Conservation (phyloP, 2,113 vertebrate genomes). For the Alouatta palliata region DNA sequence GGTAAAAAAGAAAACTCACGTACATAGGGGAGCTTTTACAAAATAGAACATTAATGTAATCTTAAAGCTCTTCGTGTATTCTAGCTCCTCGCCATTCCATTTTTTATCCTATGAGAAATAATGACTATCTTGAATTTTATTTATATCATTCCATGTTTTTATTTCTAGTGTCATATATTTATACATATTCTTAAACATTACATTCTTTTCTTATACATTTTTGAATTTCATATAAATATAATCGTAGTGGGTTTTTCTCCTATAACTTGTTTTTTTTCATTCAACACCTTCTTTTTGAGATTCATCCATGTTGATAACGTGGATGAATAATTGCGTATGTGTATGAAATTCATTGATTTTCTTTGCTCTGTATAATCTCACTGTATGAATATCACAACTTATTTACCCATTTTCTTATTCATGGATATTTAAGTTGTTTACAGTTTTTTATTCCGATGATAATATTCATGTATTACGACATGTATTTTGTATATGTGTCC, state of each 20-base stretch:
- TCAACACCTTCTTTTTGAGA: neutral
- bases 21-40: neutral
- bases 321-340: neutral
- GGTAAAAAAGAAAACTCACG: neutral
- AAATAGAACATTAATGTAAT: neutral
- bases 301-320: neutral
- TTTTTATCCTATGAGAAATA: neutral
- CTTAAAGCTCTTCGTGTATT: neutral
- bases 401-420: neutral
- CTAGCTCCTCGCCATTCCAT: neutral
- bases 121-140: neutral
- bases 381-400: neutral
- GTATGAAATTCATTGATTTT: neutral
- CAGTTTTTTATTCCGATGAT: neutral
- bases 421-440: neutral
- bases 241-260: neutral
- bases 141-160: neutral
- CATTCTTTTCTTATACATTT: neutral
- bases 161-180: neutral
- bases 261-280: neutral
- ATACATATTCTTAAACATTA: neutral
- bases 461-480: too few species aligned
- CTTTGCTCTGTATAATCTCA: neutral
- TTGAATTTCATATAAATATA: neutral
- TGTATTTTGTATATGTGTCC: neutral